Evolutionary conservation across 2,113 vertebrate genomes (phyloP).

Genomic region (Pardalotus punctatus): DNA sequence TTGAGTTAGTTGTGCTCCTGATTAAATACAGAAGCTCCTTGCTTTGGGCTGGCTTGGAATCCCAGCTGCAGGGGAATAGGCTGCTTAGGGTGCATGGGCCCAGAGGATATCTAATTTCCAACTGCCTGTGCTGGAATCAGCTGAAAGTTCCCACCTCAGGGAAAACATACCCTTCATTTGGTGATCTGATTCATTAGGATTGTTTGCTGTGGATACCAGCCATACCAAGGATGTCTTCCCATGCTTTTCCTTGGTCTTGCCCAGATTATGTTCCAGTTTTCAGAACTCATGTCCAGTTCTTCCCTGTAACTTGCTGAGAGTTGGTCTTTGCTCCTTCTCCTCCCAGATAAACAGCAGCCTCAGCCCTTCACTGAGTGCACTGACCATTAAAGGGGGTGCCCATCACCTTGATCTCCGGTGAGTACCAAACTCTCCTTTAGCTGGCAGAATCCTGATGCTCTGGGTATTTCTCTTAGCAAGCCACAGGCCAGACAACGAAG

Average conservation of each 20-base stretch:
- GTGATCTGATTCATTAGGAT: not conserved
- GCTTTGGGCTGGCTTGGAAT: not conserved
- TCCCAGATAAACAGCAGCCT: constrained; percentile 80
- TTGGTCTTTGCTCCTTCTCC: not conserved
- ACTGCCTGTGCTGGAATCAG: not conserved
- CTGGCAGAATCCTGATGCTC: not conserved
- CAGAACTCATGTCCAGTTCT: not conserved
- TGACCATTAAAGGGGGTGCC: constrained; percentile 83
- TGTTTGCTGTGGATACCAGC: not conserved
- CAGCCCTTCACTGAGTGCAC: constrained; percentile 78
- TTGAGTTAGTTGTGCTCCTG: not conserved
- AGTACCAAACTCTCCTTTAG: not conserved
- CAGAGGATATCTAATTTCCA: not conserved
- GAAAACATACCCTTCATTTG: not conserved
- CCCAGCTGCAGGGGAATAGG: not conserved
- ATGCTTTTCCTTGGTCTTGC: not conserved
- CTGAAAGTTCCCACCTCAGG: not conserved
- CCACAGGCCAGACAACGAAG: not conserved
- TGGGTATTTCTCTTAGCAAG: not conserved
- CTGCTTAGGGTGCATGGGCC: not conserved
- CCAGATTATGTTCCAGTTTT: not conserved
- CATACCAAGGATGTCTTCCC: rapidly evolving
- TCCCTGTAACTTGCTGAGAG: not conserved
- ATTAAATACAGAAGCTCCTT: not conserved
- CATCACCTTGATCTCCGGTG: constrained; percentile 93